Evolutionary conservation across 2,113 vertebrate genomes (phyloP).

Genomic region (Xiphias gladius): DNA sequence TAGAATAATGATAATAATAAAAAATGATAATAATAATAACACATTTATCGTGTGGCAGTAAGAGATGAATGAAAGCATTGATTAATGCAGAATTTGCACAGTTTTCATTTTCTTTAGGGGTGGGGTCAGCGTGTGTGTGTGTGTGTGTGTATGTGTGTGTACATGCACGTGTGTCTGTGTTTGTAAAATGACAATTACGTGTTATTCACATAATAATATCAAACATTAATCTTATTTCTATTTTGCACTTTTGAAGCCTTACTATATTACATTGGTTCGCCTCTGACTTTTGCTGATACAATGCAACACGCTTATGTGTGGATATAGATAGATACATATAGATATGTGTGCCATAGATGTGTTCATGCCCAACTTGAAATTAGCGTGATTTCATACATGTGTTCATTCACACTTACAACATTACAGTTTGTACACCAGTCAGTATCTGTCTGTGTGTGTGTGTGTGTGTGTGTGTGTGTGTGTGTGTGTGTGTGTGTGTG

Average conservation of each 20-base stretch:
- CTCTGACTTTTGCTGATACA: neutral
- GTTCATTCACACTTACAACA: conserved; percentile 3
- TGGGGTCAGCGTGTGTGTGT: conserved; percentile 1
- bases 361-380: conserved; percentile 17
- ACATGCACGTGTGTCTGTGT: neutral
- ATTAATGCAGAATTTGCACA: neutral
- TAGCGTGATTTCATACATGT: conserved; percentile 5
- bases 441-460: neutral
- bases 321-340: neutral
- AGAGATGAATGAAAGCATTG: neutral
- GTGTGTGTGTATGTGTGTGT: neutral
- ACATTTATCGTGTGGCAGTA: neutral
- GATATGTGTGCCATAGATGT: neutral
- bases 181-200: neutral
- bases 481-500: neutral
- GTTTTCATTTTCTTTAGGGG: neutral
- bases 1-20: neutral
- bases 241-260: neutral
- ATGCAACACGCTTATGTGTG: neutral
- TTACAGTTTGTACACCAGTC: neutral
- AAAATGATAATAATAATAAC: neutral
- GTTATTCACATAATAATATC: neutral
- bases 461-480: neutral
- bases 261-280: neutral
- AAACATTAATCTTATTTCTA: neutral